These are phyloP conservation scores for Heliothis virescens DNA, from an alignment of 1,140 invertebrate genomes.

Conservation along the genomic window DNA sequence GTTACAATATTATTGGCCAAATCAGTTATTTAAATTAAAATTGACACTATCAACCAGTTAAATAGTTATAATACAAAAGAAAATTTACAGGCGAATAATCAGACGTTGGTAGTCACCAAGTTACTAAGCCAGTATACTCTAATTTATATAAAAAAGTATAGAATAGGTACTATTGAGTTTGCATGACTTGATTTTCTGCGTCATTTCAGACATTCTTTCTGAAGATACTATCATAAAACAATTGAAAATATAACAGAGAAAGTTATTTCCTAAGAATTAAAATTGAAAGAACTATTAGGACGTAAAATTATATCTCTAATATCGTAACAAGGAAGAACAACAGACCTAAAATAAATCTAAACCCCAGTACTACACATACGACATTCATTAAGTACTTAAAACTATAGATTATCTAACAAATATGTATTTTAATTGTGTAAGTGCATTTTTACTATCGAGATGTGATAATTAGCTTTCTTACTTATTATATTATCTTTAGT, in stretches of 20 bases:
- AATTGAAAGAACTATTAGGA: constrained; percentile 1
- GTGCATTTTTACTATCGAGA: constrained; percentile 24
- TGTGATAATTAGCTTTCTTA: neutral
- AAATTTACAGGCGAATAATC: too few relatives aligned
- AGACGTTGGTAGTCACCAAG: too few relatives aligned
- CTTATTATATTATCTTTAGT: neutral
- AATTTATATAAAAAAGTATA: too few relatives aligned
- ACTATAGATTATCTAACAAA: constrained; percentile 1
- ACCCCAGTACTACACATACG: neutral
- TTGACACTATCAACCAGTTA: too few relatives aligned
- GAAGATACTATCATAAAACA: neutral
- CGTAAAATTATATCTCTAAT: constrained; percentile 4
- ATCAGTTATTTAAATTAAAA: neutral
- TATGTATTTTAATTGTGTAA: constrained; percentile 21
- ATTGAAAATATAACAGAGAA: neutral
- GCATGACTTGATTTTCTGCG: too few relatives aligned
- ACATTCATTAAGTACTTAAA: constrained; percentile 27
- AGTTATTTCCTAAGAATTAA: too few relatives aligned
- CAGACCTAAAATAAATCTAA: neutral
- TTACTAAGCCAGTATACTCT: too few relatives aligned
- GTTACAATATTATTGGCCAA: neutral
- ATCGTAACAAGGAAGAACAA: constrained; percentile 15
- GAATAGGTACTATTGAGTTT: too few relatives aligned
- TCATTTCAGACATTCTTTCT: too few relatives aligned
- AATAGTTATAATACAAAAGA: too few relatives aligned